Conservation (phyloP, 2,888 invertebrate genomes). For the Polylopha cassiicola region DNA sequence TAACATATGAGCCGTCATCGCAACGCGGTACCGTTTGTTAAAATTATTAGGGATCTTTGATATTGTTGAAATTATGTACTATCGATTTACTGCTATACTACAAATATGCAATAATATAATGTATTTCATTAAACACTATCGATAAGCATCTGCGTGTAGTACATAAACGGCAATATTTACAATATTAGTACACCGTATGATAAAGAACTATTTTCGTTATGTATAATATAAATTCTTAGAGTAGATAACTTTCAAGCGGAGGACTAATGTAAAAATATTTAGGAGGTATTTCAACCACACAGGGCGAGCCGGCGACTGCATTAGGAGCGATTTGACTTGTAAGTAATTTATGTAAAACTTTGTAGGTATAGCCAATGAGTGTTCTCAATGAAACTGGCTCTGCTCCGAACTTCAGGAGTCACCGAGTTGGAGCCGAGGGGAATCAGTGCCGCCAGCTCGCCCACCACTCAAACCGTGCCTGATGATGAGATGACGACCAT, state of each 20-base stretch:
- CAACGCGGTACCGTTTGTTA: conserved; percentile 38
- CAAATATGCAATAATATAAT: conserved; percentile 51
- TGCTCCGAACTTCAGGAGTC: not conserved
- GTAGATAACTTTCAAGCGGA: conserved; percentile 50
- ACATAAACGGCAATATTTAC: conserved; percentile 55
- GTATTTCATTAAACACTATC: conserved; percentile 54
- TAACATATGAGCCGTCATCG: conserved; percentile 72
- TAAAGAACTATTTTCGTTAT: conserved; percentile 36
- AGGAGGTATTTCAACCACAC: conserved; percentile 67
- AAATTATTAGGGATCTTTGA: conserved; percentile 67
- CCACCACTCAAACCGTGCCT: conserved; percentile 69
- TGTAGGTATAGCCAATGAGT: conserved; percentile 21
- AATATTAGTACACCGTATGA: conserved; percentile 49
- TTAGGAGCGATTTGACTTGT: conserved; percentile 9
- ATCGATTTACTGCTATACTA: conserved; percentile 70
- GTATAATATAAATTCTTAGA: conserved; percentile 51
- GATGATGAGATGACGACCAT: conserved; percentile 57
- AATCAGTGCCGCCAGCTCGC: conserved; percentile 55
- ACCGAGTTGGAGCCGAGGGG: too few relatives aligned
- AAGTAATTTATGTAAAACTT: conserved; percentile 13
- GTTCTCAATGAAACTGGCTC: conserved; percentile 6
- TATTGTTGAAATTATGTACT: conserved; percentile 73
- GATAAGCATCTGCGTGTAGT: conserved; percentile 60
- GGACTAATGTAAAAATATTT: conserved; percentile 52
- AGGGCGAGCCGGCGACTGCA: conserved; percentile 56